Evolutionary conservation across 53 echinoderm and acorn worm genomes (phyloP).

Genomic region (Stichopus horrens): DNA sequence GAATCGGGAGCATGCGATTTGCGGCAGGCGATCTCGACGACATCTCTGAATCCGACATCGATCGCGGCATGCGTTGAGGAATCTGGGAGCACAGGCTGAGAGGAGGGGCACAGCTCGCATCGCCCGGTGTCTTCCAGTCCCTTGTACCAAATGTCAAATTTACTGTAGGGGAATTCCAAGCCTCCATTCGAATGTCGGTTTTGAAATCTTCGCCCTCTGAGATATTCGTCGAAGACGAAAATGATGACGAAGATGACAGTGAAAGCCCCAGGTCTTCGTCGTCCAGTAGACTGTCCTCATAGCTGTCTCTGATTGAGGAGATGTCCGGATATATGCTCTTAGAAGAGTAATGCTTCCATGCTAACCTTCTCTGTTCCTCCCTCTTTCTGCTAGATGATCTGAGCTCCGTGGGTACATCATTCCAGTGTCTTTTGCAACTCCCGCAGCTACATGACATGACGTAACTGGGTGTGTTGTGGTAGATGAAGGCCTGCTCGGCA

Average conservation of each 20-base stretch:
- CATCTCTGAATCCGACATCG: too few species aligned
- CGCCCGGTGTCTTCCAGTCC: too few species aligned
- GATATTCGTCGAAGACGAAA: too few species aligned
- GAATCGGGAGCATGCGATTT: too few species aligned
- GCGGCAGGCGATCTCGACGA: too few species aligned
- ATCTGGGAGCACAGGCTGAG: too few species aligned
- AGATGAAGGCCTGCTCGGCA: neutral
- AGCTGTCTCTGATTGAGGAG: neutral
- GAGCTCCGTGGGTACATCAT: neutral
- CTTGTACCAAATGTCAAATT: too few species aligned
- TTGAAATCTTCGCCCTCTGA: too few species aligned
- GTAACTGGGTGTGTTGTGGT: constrained; percentile 27
- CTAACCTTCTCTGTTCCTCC: neutral
- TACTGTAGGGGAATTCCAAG: too few species aligned
- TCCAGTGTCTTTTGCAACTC: constrained; percentile 26
- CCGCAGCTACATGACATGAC: constrained; percentile 19
- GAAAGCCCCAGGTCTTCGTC: constrained; percentile 2
- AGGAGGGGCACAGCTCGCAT: too few species aligned
- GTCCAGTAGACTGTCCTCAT: neutral
- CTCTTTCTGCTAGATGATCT: constrained; percentile 3
- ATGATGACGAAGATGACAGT: neutral
- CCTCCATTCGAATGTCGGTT: too few species aligned
- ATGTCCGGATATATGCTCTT: neutral
- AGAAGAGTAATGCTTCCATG: neutral
- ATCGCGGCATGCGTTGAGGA: too few species aligned